Conservation (phyloP, 2,113 vertebrate species). For the Vulpes ferrilata region DNA sequence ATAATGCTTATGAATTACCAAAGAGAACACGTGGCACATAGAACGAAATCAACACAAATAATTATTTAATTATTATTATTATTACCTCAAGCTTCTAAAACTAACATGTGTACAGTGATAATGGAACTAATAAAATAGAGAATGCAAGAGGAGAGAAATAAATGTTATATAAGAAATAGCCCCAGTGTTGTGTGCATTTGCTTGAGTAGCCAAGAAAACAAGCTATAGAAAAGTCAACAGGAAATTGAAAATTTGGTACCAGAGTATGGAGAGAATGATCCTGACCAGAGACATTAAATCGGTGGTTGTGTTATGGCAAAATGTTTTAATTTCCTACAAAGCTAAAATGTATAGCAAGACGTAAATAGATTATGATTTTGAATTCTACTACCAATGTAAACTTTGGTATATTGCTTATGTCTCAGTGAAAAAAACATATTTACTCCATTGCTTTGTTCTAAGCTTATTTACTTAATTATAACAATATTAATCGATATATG, state of each 20-base stretch:
- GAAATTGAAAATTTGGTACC: not conserved
- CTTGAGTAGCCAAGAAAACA: not conserved
- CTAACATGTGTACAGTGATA: not conserved
- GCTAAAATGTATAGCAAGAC: not conserved
- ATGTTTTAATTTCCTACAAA: not conserved
- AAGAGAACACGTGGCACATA: not conserved
- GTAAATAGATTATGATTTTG: not conserved
- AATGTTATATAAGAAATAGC: not conserved
- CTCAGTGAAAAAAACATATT: not conserved
- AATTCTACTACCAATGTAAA: not conserved
- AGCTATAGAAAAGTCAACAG: not conserved
- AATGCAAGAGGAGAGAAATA: not conserved
- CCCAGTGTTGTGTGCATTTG: accelerated
- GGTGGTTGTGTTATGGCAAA: not conserved
- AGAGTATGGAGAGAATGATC: not conserved
- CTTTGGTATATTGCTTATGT: not conserved
- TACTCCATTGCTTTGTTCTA: not conserved
- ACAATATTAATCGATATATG: not conserved
- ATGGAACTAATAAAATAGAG: not conserved
- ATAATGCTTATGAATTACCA: not conserved
- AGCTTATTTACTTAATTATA: not conserved
- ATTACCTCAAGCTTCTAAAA: not conserved
- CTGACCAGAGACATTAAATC: not conserved
- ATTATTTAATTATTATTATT: not conserved
- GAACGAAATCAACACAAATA: not conserved